Percentiles rank a stretch among this genome's conserved stretches.
These are phyloP conservation scores for Eilema griseolum DNA, from an alignment of 2,888 invertebrate species.

Conservation along the genomic window DNA sequence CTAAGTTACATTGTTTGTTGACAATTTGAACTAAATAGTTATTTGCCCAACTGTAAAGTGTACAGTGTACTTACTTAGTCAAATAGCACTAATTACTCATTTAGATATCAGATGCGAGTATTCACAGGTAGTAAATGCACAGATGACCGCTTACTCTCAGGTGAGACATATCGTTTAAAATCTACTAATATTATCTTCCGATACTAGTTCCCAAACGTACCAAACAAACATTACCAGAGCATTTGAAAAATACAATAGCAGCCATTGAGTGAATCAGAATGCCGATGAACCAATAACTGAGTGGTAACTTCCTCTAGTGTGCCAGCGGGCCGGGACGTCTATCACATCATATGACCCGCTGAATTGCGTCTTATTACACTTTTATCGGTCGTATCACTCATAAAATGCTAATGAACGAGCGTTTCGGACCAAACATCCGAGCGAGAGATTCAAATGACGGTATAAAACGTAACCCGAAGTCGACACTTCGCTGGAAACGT, in stretches of 20 bases:
- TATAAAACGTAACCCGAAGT: conserved; percentile 85
- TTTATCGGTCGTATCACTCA: conserved; percentile 86
- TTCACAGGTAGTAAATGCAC: neutral
- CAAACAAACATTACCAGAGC: conserved; percentile 71
- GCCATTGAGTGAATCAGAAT: conserved; percentile 76
- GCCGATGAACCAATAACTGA: conserved; percentile 74
- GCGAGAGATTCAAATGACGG: conserved; percentile 85
- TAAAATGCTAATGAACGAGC: conserved; percentile 86
- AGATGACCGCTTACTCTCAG: neutral
- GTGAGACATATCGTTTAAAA: conserved; percentile 52
- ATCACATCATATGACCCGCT: conserved; percentile 82
- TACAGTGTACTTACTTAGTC: no score
- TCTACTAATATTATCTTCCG: conserved; percentile 44
- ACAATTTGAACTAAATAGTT: conserved; percentile 50
- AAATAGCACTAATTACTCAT: neutral
- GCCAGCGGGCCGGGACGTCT: conserved; percentile 73
- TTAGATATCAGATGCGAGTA: neutral
- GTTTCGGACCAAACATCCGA: conserved; percentile 86
- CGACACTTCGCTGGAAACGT: conserved; percentile 84
- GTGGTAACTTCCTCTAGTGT: conserved; percentile 74
- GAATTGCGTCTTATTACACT: conserved; percentile 85
- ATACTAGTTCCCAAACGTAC: conserved; percentile 59
- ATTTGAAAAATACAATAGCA: conserved; percentile 70
- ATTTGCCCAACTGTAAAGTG: no score
- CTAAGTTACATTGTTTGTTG: conserved; percentile 54